Evolutionary conservation across 2,888 invertebrate species (phyloP).

Genomic region (Pammene aurita): DNA sequence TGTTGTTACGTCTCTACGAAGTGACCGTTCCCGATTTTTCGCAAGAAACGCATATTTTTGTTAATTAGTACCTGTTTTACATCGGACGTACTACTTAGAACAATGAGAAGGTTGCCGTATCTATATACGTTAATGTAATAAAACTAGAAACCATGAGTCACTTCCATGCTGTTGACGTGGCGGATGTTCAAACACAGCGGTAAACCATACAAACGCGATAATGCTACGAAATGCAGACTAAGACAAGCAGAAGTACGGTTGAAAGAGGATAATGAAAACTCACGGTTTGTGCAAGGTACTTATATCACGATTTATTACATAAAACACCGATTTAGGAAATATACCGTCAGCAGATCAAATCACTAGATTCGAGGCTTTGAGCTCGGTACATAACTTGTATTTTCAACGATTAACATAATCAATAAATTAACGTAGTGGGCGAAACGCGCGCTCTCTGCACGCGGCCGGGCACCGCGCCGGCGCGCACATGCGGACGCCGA

Average conservation of each 20-base stretch:
- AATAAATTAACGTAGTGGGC: constrained; percentile 36
- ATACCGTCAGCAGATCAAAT: constrained; percentile 57
- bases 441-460: constrained; percentile 41
- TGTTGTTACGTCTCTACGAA: too few species aligned
- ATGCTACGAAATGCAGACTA: too few species aligned
- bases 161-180: too few species aligned
- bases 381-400: constrained; percentile 48
- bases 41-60: too few species aligned
- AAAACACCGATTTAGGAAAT: constrained; percentile 66
- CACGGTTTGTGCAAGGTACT: constrained; percentile 69
- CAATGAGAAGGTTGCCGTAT: too few species aligned
- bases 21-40: too few species aligned
- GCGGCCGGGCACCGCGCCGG: constrained; percentile 43
- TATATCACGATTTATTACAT: constrained; percentile 72
- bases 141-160: too few species aligned
- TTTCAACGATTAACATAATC: constrained; percentile 43
- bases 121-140: too few species aligned
- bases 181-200: too few species aligned
- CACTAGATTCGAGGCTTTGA: constrained; percentile 52
- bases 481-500: constrained; percentile 36
- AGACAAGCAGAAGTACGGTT: constrained; percentile 9
- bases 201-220: too few species aligned
- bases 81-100: too few species aligned
- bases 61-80: too few species aligned
- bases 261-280: constrained; percentile 60